These are phyloP conservation scores for Pagrus major DNA, from an alignment of 2,113 vertebrate species.

Conservation along the genomic window DNA sequence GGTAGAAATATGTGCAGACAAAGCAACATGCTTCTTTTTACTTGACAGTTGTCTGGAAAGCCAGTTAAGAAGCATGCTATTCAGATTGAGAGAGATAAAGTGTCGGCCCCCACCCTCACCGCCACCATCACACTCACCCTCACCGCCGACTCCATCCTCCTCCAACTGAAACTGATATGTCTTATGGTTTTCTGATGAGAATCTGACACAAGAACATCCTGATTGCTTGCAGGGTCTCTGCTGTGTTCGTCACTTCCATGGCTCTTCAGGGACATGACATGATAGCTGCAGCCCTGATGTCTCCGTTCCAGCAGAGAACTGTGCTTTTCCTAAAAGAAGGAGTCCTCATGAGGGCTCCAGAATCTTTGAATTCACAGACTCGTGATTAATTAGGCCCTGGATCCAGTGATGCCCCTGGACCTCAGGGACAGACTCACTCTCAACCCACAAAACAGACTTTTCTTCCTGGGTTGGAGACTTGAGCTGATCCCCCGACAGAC, in stretches of 20 bases:
- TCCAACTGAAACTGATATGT: constrained; percentile 22
- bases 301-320: constrained; percentile 42
- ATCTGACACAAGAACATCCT: constrained; percentile 1
- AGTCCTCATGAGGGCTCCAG: background rate
- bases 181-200: constrained; percentile 39
- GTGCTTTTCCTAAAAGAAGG: constrained; percentile 23
- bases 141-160: background rate
- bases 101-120: constrained; percentile 2
- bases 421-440: constrained; percentile 46
- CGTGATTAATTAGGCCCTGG: constrained; percentile 70
- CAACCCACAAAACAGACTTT: constrained; percentile 57
- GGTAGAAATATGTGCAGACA: constrained; percentile 44
- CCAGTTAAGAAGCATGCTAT: constrained; percentile 9
- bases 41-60: constrained; percentile 22
- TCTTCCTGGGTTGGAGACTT: constrained; percentile 46
- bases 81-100: constrained; percentile 19
- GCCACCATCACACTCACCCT: too few relatives aligned
- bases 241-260: background rate
- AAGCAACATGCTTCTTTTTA: constrained; percentile 34
- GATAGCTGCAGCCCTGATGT: constrained; percentile 34
- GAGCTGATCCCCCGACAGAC: constrained; percentile 58
- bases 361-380: constrained; percentile 54
- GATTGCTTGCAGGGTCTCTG: constrained; percentile 10
- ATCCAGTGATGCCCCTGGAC: constrained; percentile 50
- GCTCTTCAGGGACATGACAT: constrained; percentile 19